Conservation (phyloP, 1,140 invertebrate species). For the Polypedilum pembai region DNA sequence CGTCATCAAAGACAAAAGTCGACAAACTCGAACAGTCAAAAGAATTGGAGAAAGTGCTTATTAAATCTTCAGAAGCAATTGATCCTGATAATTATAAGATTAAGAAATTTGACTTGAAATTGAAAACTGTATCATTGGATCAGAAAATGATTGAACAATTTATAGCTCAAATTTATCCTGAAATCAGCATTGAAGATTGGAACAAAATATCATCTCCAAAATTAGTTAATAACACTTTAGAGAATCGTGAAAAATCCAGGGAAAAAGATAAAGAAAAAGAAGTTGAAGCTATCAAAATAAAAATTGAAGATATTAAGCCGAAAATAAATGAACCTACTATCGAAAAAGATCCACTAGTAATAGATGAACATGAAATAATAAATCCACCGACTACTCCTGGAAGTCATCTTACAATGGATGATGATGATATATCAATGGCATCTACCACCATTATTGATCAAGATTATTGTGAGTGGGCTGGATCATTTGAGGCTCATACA, state of each 20-base stretch:
- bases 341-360: neutral
- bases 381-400: neutral
- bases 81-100: neutral
- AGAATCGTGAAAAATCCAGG: neutral
- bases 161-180: neutral
- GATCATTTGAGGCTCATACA: slow-evolving; percentile 33
- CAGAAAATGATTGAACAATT: neutral
- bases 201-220: neutral
- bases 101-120: neutral
- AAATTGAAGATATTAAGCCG: neutral
- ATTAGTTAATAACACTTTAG: neutral
- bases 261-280: neutral
- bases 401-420: slow-evolving; percentile 1
- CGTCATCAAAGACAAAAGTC: neutral
- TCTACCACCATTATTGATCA: slow-evolving; percentile 31
- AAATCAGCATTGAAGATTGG: neutral
- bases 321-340: neutral
- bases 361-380: neutral
- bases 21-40: neutral
- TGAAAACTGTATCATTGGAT: neutral
- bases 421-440: neutral
- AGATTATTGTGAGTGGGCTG: slow-evolving; percentile 28
- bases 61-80: neutral
- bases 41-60: neutral
- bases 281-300: neutral